Evolutionary conservation across 2,888 invertebrate genomes (phyloP).

Genomic region (Drosophila lacicola): DNA sequence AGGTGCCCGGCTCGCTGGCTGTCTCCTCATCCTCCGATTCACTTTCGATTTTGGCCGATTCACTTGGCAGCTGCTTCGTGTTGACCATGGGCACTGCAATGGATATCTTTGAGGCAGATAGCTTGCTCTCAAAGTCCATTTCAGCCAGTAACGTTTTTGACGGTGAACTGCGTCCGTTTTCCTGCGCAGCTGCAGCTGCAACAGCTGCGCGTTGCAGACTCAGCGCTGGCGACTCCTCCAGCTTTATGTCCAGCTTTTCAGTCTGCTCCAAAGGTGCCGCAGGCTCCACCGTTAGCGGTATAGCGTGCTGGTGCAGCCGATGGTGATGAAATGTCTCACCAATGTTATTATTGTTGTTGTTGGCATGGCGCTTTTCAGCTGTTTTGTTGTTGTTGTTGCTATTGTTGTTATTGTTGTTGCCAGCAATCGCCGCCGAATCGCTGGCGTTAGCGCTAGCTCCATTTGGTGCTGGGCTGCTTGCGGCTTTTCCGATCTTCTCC

Average conservation of each 20-base stretch:
- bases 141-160: constrained; percentile 55
- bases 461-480: constrained; percentile 35
- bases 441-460: constrained; percentile 36
- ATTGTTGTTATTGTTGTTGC: constrained; percentile 19
- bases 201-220: constrained; percentile 75
- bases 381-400: constrained; percentile 32
- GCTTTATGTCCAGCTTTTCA: constrained; percentile 81
- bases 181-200: constrained; percentile 43
- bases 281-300: constrained; percentile 82
- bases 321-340: constrained; percentile 55
- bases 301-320: constrained; percentile 81
- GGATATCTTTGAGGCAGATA: constrained; percentile 84
- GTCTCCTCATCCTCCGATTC: constrained; percentile 66
- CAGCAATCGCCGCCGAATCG: constrained; percentile 17
- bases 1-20: constrained; percentile 58
- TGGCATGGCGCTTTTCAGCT: constrained; percentile 53
- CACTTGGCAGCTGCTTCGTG: constrained; percentile 33
- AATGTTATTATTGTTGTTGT: constrained; percentile 46
- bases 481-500: constrained; percentile 75
- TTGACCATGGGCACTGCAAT: constrained; percentile 75
- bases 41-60: constrained; percentile 41
- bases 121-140: constrained; percentile 84
- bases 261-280: constrained; percentile 82
- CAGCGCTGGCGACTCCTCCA: constrained; percentile 81
- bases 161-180: constrained; percentile 53